Evolutionary conservation across 2,797 vertebrate species (phyloP).

Genomic region (Masticophis lateralis): DNA sequence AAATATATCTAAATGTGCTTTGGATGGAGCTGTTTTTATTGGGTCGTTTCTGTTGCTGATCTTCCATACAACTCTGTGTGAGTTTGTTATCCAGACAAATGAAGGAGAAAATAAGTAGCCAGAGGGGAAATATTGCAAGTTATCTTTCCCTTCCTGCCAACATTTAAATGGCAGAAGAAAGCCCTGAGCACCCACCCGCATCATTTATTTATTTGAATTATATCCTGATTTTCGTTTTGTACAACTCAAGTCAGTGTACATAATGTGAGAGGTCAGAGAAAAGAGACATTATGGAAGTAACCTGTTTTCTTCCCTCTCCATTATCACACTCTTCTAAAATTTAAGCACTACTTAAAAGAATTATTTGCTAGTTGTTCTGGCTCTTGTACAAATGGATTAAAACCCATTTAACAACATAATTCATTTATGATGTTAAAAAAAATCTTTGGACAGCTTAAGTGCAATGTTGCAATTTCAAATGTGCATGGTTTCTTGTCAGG

Average conservation of each 20-base stretch:
- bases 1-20: not conserved
- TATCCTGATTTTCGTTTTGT: not conserved
- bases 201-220: not conserved
- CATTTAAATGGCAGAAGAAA: not conserved
- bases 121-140: constrained; percentile 21
- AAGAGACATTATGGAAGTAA: not conserved
- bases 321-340: not conserved
- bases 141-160: constrained; percentile 47
- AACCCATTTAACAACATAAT: constrained; percentile 38
- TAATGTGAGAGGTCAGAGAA: not conserved
- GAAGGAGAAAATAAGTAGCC: not conserved
- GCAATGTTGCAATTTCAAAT: constrained; percentile 26
- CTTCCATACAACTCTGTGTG: not conserved
- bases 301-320: not conserved
- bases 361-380: constrained; percentile 36
- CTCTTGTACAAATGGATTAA: constrained; percentile 3
- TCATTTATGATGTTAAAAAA: constrained; percentile 35
- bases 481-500: not conserved
- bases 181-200: too few relatives aligned
- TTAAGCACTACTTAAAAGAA: constrained; percentile 48
- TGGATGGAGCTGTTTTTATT: not conserved
- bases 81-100: not conserved
- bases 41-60: not conserved
- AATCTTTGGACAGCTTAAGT: constrained; percentile 44
- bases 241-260: not conserved